Conservation (phyloP, 1,140 invertebrate genomes). For the Lasioglossum baleicum region DNA sequence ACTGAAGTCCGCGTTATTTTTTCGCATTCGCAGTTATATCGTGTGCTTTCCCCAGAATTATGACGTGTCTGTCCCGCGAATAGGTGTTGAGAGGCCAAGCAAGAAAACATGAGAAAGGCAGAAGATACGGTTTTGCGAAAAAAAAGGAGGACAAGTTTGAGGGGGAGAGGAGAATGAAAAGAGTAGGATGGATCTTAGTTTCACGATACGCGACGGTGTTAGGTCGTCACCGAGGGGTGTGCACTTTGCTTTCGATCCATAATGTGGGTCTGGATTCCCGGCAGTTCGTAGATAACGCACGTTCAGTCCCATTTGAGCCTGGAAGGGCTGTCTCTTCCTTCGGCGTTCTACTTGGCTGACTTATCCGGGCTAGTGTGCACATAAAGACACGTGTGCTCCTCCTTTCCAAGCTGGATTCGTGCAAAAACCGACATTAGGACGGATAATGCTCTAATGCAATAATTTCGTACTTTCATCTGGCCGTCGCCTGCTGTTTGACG, state of each 20-base stretch:
- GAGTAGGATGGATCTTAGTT: slow-evolving; percentile 22
- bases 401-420: background rate
- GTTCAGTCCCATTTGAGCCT: slow-evolving; percentile 37
- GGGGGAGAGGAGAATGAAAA: background rate
- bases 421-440: slow-evolving; percentile 12
- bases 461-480: background rate
- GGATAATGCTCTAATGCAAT: background rate
- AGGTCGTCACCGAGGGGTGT: slow-evolving; percentile 58
- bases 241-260: slow-evolving; percentile 55
- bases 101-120: background rate
- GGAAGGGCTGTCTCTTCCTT: slow-evolving; percentile 24
- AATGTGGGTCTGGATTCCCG: slow-evolving; percentile 35
- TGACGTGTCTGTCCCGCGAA: slow-evolving; percentile 11
- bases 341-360: slow-evolving; percentile 22
- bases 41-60: slow-evolving; percentile 19
- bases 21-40: slow-evolving; percentile 1
- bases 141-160: too few relatives aligned
- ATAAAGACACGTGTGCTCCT: background rate
- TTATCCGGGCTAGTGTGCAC: slow-evolving; percentile 13
- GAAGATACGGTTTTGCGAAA: slow-evolving; percentile 15
- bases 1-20: background rate
- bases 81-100: slow-evolving; percentile 22
- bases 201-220: slow-evolving; percentile 43
- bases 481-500: background rate
- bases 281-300: slow-evolving; percentile 45